Evolutionary conservation across 2,888 invertebrate species (phyloP).

Genomic region (Eupithecia pulchellata): DNA sequence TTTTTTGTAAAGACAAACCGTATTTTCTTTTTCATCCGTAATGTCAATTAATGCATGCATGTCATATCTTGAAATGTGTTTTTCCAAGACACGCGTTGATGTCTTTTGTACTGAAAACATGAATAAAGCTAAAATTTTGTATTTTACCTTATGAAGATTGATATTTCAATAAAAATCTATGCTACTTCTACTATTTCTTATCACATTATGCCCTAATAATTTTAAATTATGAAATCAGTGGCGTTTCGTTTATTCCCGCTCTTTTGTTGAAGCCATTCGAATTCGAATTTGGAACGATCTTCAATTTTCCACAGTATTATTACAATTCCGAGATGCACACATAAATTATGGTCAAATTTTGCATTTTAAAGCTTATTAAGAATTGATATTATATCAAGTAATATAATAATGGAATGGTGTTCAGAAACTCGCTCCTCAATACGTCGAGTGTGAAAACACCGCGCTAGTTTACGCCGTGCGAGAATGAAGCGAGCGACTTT

Average conservation of each 20-base stretch:
- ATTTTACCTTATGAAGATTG: neutral
- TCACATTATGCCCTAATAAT: neutral
- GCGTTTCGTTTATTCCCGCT: neutral
- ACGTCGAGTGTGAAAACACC: too few species aligned
- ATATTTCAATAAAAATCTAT: neutral
- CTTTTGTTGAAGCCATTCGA: neutral
- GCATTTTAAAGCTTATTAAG: too few species aligned
- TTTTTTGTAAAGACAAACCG: neutral
- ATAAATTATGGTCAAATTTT: too few species aligned
- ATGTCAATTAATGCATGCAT: neutral
- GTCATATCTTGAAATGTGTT: too few species aligned
- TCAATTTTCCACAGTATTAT: conserved; percentile 29
- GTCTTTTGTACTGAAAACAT: neutral
- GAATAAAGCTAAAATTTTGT: too few species aligned
- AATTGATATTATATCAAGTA: too few species aligned
- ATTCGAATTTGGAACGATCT: conserved; percentile 5
- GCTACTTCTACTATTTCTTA: neutral
- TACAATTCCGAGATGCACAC: conserved; percentile 37
- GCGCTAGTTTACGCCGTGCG: too few species aligned
- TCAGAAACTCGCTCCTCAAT: too few species aligned
- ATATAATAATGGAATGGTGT: too few species aligned
- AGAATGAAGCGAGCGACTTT: too few species aligned
- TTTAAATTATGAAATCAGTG: neutral
- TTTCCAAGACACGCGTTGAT: neutral
- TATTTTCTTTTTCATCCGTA: neutral